Conservation (phyloP, 2,888 invertebrate genomes). For the Spodoptera picta region DNA sequence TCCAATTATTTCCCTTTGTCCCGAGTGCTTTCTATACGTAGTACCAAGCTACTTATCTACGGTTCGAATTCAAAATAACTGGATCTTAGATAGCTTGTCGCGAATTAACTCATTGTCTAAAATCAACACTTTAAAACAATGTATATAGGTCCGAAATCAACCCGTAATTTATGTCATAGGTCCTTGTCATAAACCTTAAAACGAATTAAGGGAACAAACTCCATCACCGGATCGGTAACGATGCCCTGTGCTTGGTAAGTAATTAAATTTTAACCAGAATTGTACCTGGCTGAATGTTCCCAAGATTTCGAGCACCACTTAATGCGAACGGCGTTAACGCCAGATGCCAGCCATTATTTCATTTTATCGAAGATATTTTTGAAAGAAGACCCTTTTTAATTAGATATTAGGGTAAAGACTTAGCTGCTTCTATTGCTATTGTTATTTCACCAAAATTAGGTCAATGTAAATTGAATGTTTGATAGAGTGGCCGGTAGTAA, state of each 20-base stretch:
- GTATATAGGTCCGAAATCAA: constrained; percentile 15
- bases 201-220: constrained; percentile 46
- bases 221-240: constrained; percentile 36
- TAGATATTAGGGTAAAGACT: constrained; percentile 19
- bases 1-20: too few species aligned
- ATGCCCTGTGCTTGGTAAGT: constrained; percentile 56
- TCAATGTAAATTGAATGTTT: neutral
- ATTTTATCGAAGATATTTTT: constrained; percentile 60
- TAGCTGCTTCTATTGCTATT: neutral
- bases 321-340: constrained; percentile 52
- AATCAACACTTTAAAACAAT: neutral
- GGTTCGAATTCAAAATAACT: too few species aligned
- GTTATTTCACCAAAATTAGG: constrained; percentile 2
- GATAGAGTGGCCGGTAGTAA: too few species aligned
- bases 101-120: too few species aligned
- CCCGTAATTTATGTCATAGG: constrained; percentile 39
- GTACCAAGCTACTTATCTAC: too few species aligned
- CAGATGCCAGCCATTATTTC: constrained; percentile 67
- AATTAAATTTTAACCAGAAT: constrained; percentile 59
- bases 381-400: constrained; percentile 36
- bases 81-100: too few species aligned
- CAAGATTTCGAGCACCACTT: constrained; percentile 45
- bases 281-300: constrained; percentile 46
- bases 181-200: constrained; percentile 40
- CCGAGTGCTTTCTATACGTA: too few species aligned